These are phyloP conservation scores for Hippocampus mohnikei DNA, from an alignment of 2,113 vertebrate genomes.

Conservation along the genomic window DNA sequence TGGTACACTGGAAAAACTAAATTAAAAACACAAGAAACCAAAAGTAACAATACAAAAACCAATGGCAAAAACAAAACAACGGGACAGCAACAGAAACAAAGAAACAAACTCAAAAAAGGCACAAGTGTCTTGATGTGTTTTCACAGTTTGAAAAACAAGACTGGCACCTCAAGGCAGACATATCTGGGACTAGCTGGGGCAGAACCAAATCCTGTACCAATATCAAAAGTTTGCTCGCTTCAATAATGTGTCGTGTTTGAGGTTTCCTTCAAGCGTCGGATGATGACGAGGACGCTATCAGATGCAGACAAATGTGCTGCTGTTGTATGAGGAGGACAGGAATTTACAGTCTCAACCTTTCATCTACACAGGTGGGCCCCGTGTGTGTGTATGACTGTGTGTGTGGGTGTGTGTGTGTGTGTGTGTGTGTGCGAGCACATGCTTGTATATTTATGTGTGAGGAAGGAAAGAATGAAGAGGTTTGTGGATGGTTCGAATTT, in stretches of 20 bases:
- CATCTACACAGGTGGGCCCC: constrained; percentile 76
- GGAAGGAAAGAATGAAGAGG: background rate
- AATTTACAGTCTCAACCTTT: constrained; percentile 77
- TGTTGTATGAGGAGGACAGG: constrained; percentile 70
- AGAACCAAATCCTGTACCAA: background rate
- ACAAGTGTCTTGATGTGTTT: background rate
- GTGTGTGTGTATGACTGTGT: constrained; percentile 17
- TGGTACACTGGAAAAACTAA: no score
- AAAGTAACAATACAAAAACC: no score
- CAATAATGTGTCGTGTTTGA: background rate
- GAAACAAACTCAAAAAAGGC: background rate
- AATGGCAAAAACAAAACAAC: no score
- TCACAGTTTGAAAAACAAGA: background rate
- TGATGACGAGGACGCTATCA: constrained; percentile 68
- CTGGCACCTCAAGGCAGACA: background rate
- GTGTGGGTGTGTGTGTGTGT: constrained; percentile 16
- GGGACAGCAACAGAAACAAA: no score
- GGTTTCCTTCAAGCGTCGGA: constrained; percentile 18
- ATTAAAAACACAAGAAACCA: no score
- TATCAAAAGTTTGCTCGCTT: background rate
- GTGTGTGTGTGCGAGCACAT: constrained; percentile 7
- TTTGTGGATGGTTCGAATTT: constrained; percentile 4
- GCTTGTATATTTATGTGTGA: constrained; percentile 4
- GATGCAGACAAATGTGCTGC: constrained; percentile 74
- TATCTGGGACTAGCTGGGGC: background rate